Percentiles rank a stretch among this genome's conserved stretches.
These are phyloP conservation scores for Pectinophora gossypiella DNA, from an alignment of 1,140 invertebrate species.

Conservation along the genomic window DNA sequence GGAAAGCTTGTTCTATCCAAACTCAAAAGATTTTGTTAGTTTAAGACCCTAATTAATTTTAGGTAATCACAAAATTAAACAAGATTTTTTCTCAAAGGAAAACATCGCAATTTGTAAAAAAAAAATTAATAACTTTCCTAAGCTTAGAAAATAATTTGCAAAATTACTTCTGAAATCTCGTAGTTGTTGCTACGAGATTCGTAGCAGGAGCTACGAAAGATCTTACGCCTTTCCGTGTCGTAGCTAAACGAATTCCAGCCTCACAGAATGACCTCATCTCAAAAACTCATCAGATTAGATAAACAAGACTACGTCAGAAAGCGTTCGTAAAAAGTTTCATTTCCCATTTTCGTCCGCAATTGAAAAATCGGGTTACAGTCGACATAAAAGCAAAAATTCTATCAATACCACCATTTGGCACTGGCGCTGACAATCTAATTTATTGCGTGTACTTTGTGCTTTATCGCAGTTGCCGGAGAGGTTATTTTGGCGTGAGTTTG, in stretches of 20 bases:
- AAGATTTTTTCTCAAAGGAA: too few species aligned
- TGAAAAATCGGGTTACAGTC: slow-evolving; percentile 34
- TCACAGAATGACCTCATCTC: too few species aligned
- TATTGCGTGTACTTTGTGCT: slow-evolving; percentile 11
- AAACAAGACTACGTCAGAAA: background rate
- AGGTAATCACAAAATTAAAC: too few species aligned
- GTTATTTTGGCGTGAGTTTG: slow-evolving; percentile 23
- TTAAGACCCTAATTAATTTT: too few species aligned
- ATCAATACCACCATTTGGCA: slow-evolving; percentile 38
- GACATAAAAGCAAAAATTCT: slow-evolving; percentile 45
- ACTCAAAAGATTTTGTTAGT: too few species aligned
- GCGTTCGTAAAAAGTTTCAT: slow-evolving; percentile 11
- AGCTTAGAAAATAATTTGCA: too few species aligned
- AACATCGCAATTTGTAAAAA: too few species aligned
- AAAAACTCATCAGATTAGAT: background rate
- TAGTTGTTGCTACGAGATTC: background rate
- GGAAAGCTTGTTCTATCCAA: too few species aligned
- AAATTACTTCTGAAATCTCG: too few species aligned
- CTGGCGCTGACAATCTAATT: slow-evolving; percentile 18
- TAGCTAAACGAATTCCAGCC: background rate
- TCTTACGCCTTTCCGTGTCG: too few species aligned
- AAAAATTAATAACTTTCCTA: too few species aligned
- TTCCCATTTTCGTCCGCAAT: slow-evolving; percentile 14
- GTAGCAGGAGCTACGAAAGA: background rate
- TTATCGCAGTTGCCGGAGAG: slow-evolving; percentile 18